A percentile compares a stretch with the other conserved stretches of the same genome.
These are phyloP conservation scores for Hypomecis atomaria DNA, from an alignment of 2,888 invertebrate genomes.

Conservation along the genomic window DNA sequence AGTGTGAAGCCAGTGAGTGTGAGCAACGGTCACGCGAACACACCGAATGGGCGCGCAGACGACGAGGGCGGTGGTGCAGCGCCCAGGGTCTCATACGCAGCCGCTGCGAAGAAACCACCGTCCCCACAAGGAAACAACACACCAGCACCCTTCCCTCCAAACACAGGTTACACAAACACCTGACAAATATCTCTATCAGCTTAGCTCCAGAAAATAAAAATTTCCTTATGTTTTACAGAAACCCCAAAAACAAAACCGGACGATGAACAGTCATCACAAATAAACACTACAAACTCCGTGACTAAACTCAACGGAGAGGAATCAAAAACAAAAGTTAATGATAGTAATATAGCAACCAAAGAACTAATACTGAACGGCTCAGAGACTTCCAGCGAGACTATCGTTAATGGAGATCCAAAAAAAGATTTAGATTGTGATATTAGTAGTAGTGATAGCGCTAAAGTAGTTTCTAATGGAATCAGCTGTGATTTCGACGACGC, in stretches of 20 bases:
- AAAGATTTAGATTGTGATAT: conserved; percentile 81
- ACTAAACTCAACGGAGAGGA: conserved; percentile 69
- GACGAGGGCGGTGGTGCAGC: conserved; percentile 71
- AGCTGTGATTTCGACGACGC: conserved; percentile 73
- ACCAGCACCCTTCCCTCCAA: conserved; percentile 67
- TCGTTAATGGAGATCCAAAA: conserved; percentile 75
- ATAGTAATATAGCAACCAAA: conserved; percentile 75
- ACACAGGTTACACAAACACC: conserved; percentile 59
- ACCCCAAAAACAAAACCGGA: conserved; percentile 64
- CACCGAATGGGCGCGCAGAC: conserved; percentile 77
- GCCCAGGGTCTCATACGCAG: conserved; percentile 76
- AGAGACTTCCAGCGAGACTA: conserved; percentile 60
- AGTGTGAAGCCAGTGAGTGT: conserved; percentile 62
- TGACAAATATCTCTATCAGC: background rate
- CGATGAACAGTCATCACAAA: conserved; percentile 65
- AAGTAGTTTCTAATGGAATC: conserved; percentile 80
- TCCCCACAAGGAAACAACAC: conserved; percentile 70
- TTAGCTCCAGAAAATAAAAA: background rate
- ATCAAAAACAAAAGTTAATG: conserved; percentile 61
- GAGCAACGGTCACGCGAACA: conserved; percentile 76
- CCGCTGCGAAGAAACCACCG: conserved; percentile 74
- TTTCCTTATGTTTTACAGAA: conserved; percentile 57
- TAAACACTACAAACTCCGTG: conserved; percentile 57
- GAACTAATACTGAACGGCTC: conserved; percentile 77
- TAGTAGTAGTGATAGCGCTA: conserved; percentile 81